Percentiles rank a stretch among this genome's conserved stretches.
Conservation (phyloP, 2,888 invertebrate species). For the Blera fallax region DNA sequence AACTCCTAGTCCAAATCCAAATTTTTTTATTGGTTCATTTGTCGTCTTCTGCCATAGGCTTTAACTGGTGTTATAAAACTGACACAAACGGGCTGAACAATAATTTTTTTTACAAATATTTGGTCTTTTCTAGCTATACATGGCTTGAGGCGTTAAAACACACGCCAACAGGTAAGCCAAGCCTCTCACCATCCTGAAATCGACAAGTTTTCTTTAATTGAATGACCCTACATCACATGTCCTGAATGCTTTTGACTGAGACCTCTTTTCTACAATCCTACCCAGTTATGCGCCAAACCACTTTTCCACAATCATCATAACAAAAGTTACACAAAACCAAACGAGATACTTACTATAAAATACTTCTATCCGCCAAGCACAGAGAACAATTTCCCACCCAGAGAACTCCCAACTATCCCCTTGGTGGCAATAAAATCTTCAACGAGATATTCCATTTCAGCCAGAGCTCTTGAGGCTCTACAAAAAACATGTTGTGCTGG, state of each 20-base stretch:
- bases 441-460: constrained; percentile 50
- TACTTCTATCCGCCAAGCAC: not conserved
- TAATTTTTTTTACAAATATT: no score
- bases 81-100: no score
- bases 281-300: not conserved
- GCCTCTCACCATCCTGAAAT: not conserved
- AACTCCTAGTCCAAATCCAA: no score
- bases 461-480: constrained; percentile 33
- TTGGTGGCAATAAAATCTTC: constrained; percentile 33
- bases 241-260: not conserved
- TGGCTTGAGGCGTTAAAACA: no score
- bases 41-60: no score
- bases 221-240: constrained; percentile 12
- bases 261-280: not conserved
- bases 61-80: no score
- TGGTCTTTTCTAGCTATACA: no score
- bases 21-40: no score
- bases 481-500: constrained; percentile 56
- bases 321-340: not conserved
- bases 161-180: not conserved
- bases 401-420: not conserved
- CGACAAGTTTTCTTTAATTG: not conserved
- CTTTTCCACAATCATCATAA: not conserved
- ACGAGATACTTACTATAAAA: not conserved
- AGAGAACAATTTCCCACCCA: constrained; percentile 6